Percentiles rank a stretch among this genome's conserved stretches.
phyloP scores from a whole-genome alignment of 1,140 invertebrate species.

The Andricus grossulariae region DNA sequence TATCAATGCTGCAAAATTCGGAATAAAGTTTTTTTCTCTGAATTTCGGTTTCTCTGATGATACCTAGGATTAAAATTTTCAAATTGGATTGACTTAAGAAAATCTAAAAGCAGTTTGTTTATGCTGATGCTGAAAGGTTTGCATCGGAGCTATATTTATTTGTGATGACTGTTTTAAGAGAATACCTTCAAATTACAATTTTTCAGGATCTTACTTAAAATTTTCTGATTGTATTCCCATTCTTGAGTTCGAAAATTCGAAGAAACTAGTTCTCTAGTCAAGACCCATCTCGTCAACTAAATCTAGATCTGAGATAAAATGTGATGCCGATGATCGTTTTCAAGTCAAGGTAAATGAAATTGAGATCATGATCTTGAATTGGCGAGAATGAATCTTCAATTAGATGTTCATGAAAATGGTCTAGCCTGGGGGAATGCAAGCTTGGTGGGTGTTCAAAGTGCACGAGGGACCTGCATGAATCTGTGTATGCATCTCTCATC shows the following conservation, averaged over 20 bases:
- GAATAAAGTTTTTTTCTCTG: too few relatives aligned
- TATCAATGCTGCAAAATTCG: too few relatives aligned
- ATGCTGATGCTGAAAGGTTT: too few relatives aligned
- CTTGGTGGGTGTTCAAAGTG: not conserved
- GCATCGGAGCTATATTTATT: not conserved
- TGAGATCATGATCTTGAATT: slow-evolving; percentile 15
- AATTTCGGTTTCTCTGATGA: too few relatives aligned
- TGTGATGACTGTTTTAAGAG: too few relatives aligned
- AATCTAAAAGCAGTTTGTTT: too few relatives aligned
- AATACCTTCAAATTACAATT: too few relatives aligned
- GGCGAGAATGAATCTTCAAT: slow-evolving; percentile 22
- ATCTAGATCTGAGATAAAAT: slow-evolving; percentile 6
- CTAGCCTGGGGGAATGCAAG: not conserved
- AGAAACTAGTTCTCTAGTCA: not conserved
- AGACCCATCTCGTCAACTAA: not conserved
- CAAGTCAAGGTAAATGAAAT: slow-evolving; percentile 20
- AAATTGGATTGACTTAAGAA: too few relatives aligned
- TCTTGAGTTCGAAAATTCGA: not conserved
- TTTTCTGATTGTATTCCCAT: too few relatives aligned
- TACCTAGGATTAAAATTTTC: too few relatives aligned
- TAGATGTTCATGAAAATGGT: slow-evolving; percentile 11
- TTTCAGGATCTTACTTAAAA: too few relatives aligned
- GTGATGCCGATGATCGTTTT: slow-evolving; percentile 6
- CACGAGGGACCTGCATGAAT: not conserved
- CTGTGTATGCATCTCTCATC: not conserved